Evolutionary conservation across 1,140 invertebrate genomes (phyloP).

Genomic region (Caligus rogercresseyi): DNA sequence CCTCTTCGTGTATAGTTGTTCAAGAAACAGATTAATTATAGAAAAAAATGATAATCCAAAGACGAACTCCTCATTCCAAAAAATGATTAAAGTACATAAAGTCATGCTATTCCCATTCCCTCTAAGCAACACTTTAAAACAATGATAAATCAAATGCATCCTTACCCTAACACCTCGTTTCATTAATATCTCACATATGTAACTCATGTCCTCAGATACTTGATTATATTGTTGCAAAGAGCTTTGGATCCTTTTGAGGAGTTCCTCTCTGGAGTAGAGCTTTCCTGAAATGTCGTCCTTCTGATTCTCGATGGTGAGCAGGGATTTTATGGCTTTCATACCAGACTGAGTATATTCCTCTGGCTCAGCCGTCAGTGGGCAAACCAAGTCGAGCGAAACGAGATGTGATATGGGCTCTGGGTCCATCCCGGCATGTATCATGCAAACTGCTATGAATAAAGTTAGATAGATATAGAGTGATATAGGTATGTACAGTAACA

Average conservation of each 20-base stretch:
- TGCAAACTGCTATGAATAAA: background rate
- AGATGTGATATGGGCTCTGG: background rate
- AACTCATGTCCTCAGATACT: background rate
- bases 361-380: background rate
- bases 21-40: no score
- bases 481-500: no score
- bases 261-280: background rate
- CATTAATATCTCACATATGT: no score
- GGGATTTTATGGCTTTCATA: background rate
- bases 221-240: background rate
- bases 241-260: background rate
- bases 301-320: background rate
- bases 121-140: no score
- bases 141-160: no score
- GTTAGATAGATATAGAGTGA: no score
- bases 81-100: no score
- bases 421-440: background rate
- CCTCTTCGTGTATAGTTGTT: no score
- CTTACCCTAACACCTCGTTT: no score
- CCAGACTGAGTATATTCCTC: background rate
- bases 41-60: no score
- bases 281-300: background rate
- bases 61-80: no score
- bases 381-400: background rate
- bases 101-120: no score